These are phyloP conservation scores for Zonotrichia leucophrys DNA, from an alignment of 2,113 vertebrate species.

Conservation along the genomic window DNA sequence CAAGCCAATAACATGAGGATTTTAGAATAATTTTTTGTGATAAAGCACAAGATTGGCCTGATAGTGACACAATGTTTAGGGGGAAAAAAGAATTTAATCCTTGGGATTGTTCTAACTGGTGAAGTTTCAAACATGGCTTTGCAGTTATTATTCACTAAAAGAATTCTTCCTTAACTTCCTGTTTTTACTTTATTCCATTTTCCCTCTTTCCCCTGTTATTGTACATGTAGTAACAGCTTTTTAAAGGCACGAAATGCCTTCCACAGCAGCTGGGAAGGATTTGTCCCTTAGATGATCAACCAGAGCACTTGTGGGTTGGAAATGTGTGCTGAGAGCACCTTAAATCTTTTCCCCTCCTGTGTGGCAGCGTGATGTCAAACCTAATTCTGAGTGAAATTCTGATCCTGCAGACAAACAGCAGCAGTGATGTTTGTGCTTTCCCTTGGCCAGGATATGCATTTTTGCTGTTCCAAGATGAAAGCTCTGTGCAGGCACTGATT, in stretches of 20 bases:
- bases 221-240: neutral
- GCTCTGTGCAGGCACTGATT: slow-evolving; percentile 97
- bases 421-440: neutral
- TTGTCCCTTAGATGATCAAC: neutral
- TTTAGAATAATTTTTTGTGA: neutral
- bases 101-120: neutral
- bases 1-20: neutral
- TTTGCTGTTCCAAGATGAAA: slow-evolving; percentile 98
- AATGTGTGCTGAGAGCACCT: neutral
- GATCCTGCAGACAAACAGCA: neutral
- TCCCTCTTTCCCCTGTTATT: neutral
- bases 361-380: neutral
- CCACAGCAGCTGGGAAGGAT: neutral
- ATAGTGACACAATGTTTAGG: neutral
- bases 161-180: neutral
- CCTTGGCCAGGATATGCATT: slow-evolving; percentile 90
- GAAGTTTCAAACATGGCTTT: neutral
- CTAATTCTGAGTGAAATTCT: neutral
- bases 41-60: neutral
- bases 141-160: neutral
- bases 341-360: neutral
- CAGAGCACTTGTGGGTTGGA: neutral
- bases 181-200: neutral
- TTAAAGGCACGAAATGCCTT: neutral
- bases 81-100: neutral